Percentiles rank a stretch among this genome's conserved stretches.
Evolutionary conservation across 1,140 invertebrate genomes (phyloP).

Genomic region (Bursaphelenchus mucronatus): DNA sequence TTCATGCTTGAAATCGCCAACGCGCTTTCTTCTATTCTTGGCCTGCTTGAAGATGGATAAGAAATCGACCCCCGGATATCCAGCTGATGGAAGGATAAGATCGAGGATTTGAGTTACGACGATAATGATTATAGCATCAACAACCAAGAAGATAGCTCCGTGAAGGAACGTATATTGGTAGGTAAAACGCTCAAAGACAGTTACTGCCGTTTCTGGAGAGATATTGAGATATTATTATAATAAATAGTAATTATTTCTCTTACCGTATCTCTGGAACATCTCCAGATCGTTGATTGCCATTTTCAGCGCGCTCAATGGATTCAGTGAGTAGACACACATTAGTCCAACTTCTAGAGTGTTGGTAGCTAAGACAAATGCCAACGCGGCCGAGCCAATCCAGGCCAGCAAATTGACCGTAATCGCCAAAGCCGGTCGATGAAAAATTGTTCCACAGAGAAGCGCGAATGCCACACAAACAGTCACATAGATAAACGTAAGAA

Average conservation of each 20-base stretch:
- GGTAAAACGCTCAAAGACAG: too few relatives aligned
- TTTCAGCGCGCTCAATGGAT: slow-evolving; percentile 5
- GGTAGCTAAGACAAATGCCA: background rate
- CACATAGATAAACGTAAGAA: slow-evolving; percentile 17
- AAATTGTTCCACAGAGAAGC: slow-evolving; percentile 4
- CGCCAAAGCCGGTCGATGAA: background rate
- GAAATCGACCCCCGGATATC: background rate
- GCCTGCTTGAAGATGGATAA: background rate
- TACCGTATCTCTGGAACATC: background rate
- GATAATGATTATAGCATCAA: slow-evolving; percentile 5
- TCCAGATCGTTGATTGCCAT: slow-evolving; percentile 5
- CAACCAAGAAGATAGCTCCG: background rate
- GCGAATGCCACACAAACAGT: slow-evolving; percentile 4
- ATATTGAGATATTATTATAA: too few relatives aligned
- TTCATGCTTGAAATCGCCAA: slow-evolving; percentile 15
- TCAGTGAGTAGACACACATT: slow-evolving; percentile 5
- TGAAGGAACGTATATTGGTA: background rate
- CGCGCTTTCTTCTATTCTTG: slow-evolving; percentile 14
- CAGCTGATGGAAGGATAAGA: slow-evolving; percentile 4
- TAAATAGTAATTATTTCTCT: too few relatives aligned
- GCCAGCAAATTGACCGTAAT: background rate
- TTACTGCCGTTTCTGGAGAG: too few relatives aligned
- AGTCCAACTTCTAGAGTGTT: slow-evolving; percentile 6
- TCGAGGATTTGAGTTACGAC: slow-evolving; percentile 2
- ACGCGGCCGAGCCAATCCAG: background rate